These are phyloP conservation scores for Limnodromus scolopaceus DNA, from an alignment of 2,797 vertebrate species.

Conservation along the genomic window DNA sequence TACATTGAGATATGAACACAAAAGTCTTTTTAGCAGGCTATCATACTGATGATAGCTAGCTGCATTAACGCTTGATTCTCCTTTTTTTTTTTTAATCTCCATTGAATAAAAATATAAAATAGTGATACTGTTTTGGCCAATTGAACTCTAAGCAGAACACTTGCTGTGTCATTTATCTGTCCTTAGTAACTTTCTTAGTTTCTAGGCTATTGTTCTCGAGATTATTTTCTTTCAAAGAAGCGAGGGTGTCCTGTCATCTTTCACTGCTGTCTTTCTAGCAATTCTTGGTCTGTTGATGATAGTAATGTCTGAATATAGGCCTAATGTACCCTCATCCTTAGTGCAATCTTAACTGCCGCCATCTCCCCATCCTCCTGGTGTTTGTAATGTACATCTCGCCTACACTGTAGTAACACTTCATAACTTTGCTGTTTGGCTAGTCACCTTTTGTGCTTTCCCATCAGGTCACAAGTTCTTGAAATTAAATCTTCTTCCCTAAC, in stretches of 20 bases:
- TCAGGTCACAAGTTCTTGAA: not conserved
- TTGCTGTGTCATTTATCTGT: not conserved
- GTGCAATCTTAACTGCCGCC: accelerated
- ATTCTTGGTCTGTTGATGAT: not conserved
- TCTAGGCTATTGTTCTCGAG: not conserved
- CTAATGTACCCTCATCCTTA: not conserved
- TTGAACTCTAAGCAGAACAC: not conserved
- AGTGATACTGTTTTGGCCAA: not conserved
- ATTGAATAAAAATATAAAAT: not conserved
- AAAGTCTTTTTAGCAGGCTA: not conserved
- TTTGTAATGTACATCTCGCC: not conserved
- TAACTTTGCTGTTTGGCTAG: not conserved
- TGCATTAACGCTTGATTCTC: not conserved
- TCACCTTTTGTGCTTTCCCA: not conserved
- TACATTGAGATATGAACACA: not conserved
- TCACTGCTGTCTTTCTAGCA: not conserved
- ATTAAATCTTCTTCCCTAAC: not conserved
- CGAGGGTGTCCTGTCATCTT: not conserved
- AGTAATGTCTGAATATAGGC: not conserved
- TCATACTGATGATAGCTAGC: not conserved
- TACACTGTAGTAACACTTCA: not conserved
- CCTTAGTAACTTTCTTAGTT: not conserved
- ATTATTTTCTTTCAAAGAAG: not conserved
- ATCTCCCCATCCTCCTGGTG: not conserved
- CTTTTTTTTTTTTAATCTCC: not conserved